phyloP scores from a whole-genome alignment of 2,113 vertebrate genomes.

The Hyaena hyaena region DNA sequence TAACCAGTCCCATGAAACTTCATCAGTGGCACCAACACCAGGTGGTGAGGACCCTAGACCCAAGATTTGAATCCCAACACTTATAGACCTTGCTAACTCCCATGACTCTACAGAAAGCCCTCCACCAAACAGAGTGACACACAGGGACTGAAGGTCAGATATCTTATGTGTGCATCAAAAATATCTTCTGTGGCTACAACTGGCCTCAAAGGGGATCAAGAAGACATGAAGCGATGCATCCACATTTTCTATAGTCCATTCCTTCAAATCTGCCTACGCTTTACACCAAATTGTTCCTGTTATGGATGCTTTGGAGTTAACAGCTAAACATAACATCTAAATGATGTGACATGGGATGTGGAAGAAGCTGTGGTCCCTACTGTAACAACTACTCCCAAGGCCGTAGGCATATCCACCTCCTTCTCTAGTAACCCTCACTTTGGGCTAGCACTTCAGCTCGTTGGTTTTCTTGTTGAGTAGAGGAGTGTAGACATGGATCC shows the following conservation, averaged over 20 bases:
- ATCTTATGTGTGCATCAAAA: background rate
- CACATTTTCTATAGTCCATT: background rate
- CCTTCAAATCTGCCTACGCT: background rate
- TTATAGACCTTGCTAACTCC: background rate
- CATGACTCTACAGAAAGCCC: background rate
- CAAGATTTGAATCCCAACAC: background rate
- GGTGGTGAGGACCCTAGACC: fast-evolving
- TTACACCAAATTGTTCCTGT: background rate
- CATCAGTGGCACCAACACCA: background rate
- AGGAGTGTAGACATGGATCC: background rate
- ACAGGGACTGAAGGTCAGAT: background rate
- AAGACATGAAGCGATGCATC: fast-evolving
- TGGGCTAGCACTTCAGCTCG: background rate
- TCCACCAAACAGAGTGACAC: background rate
- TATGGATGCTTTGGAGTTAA: background rate
- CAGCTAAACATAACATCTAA: background rate
- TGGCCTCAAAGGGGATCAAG: background rate
- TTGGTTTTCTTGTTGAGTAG: background rate
- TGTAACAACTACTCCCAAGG: background rate
- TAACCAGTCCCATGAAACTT: background rate
- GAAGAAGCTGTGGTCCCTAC: background rate
- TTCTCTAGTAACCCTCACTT: fast-evolving
- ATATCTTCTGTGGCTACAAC: background rate
- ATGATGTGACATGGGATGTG: background rate
- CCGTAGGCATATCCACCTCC: background rate